phyloP scores from a whole-genome alignment of 2,888 invertebrate genomes.

The Sthenelais limicola region DNA sequence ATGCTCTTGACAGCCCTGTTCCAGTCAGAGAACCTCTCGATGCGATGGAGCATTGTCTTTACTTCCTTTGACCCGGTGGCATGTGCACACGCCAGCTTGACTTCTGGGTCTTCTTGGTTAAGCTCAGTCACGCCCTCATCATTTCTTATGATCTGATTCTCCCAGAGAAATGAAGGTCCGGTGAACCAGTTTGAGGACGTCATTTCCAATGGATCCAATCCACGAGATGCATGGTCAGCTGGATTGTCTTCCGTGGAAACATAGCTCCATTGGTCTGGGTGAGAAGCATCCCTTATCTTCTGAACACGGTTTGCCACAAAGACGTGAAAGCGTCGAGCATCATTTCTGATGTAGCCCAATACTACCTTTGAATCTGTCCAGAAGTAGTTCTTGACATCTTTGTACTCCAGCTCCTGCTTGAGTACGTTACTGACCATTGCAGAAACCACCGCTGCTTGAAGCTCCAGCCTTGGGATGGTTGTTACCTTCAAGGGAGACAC shows the following conservation, averaged over 20 bases:
- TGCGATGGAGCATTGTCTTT: not conserved
- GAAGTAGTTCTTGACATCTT: conserved; percentile 32
- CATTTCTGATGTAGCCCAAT: conserved; percentile 44
- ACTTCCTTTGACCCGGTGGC: not conserved
- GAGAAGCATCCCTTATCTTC: conserved; percentile 50
- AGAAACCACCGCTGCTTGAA: conserved; percentile 41
- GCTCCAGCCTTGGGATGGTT: conserved; percentile 45
- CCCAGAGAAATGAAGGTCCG: conserved; percentile 47
- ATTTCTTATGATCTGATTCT: not conserved
- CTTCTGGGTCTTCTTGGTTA: conserved; percentile 31
- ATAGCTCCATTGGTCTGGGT: conserved; percentile 54
- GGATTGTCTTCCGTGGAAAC: conserved; percentile 58
- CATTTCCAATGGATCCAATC: conserved; percentile 46
- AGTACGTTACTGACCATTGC: conserved; percentile 39
- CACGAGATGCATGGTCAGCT: conserved; percentile 59
- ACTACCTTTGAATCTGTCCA: conserved; percentile 48
- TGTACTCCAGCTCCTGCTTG: conserved; percentile 35
- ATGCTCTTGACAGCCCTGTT: not conserved
- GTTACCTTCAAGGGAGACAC: conserved; percentile 39
- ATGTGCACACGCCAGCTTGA: not conserved
- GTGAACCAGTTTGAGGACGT: conserved; percentile 34
- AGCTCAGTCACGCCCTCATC: not conserved
- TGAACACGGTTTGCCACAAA: conserved; percentile 57
- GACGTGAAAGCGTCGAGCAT: conserved; percentile 54
- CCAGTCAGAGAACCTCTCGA: conserved; percentile 40